Conservation (phyloP, 2,888 invertebrate genomes). For the Xylocampa areola region DNA sequence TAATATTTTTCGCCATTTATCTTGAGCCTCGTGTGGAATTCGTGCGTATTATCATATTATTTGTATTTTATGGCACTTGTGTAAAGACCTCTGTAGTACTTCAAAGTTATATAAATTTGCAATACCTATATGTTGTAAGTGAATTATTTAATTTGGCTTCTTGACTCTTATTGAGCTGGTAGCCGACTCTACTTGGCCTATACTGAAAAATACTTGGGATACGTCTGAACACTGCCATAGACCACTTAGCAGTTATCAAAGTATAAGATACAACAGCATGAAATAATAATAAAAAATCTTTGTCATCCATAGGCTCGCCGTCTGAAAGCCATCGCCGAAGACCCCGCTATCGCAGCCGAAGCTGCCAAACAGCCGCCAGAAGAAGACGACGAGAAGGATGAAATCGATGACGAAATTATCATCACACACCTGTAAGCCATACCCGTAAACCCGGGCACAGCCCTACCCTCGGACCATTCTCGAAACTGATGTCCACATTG, state of each 20-base stretch:
- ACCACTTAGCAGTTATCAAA: too few species aligned
- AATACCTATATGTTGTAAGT: background rate
- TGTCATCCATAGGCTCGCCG: constrained; percentile 88
- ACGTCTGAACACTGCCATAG: too few species aligned
- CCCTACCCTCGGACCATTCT: constrained; percentile 32
- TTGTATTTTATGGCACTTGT: constrained; percentile 7
- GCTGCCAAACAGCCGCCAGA: constrained; percentile 92
- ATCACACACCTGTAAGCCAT: constrained; percentile 93
- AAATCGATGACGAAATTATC: constrained; percentile 96
- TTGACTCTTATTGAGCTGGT: background rate
- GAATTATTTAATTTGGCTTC: background rate
- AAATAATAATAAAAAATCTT: constrained; percentile 16
- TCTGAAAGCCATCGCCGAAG: constrained; percentile 93
- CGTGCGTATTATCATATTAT: constrained; percentile 12
- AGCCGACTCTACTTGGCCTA: too few species aligned
- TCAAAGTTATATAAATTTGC: background rate
- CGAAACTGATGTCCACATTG: constrained; percentile 37
- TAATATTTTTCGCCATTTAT: constrained; percentile 26
- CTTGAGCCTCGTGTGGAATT: constrained; percentile 7
- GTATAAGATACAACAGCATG: too few species aligned
- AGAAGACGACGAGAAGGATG: constrained; percentile 96
- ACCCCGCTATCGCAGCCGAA: constrained; percentile 90
- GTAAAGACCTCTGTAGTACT: constrained; percentile 2
- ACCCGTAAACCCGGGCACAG: constrained; percentile 26
- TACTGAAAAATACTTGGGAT: too few species aligned